phyloP scores from a whole-genome alignment of 1,140 invertebrate genomes.

The Drosophila willistoni region DNA sequence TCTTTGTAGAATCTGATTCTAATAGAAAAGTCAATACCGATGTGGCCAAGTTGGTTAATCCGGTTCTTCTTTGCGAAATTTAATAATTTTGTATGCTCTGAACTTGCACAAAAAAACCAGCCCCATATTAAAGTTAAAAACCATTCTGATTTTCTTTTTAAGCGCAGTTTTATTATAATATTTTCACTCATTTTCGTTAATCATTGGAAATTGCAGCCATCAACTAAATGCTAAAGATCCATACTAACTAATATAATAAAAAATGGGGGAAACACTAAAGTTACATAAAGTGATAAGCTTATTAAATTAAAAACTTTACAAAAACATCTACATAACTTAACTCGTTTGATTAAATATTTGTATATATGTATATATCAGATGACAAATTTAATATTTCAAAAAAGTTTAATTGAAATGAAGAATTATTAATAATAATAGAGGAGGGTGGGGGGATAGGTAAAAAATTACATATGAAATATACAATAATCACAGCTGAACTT shows the following conservation, averaged over 20 bases:
- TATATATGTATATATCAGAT: no score
- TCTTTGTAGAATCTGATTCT: no score
- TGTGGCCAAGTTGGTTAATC: no score
- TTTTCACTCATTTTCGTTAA: constrained; percentile 51
- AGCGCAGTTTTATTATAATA: constrained; percentile 49
- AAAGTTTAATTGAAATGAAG: constrained; percentile 53
- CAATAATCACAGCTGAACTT: constrained; percentile 81
- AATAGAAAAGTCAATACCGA: no score
- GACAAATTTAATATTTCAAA: constrained; percentile 40
- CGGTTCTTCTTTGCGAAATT: no score
- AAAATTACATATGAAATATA: constrained; percentile 75
- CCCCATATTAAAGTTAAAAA: not conserved
- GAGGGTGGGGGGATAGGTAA: constrained; percentile 3
- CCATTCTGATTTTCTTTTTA: constrained; percentile 30
- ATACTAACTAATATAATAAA: constrained; percentile 35
- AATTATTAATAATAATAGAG: constrained; percentile 30
- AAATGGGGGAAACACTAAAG: constrained; percentile 37
- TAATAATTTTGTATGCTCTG: no score
- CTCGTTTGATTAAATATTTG: constrained; percentile 22
- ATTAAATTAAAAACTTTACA: constrained; percentile 44
- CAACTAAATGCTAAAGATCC: constrained; percentile 32
- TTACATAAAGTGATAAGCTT: constrained; percentile 36
- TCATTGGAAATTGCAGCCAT: constrained; percentile 11
- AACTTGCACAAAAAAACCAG: no score
- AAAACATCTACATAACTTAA: constrained; percentile 71